Evolutionary conservation across 2,113 vertebrate genomes (phyloP), one percentile per base, ranked within the genome.

Genomic region (Galemys pyrenaicus): DNA sequence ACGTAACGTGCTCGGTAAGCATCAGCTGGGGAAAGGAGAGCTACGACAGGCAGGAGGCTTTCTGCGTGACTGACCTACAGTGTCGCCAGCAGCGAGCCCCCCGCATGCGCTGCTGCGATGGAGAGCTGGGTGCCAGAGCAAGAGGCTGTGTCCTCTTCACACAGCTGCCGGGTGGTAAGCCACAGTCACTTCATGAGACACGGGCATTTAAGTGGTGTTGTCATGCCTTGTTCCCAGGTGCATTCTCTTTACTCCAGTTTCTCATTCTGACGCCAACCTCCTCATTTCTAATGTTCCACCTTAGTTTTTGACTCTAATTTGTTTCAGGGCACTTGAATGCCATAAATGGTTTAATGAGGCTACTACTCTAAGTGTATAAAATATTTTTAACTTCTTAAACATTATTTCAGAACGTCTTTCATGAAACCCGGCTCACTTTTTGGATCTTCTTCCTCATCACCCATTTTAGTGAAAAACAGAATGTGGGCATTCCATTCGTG

Each of bases 291-390:
- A 1, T 39, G 6, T 75, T 32, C 46, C n/a, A 79, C 39, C 94
- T 51, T 32, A 49, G 54, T 94, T 68, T 8, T 83, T 79, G 62
- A 91, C 85, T 92, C 26, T 54, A 2, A 1, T 95, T 94, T 91
- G 51, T 75, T 73, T 24, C n/a, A 64, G 85, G 30, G 51, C 56
- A 81, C 71, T 87, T 80, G n/a, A 62, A 35, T 62, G 62, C 56
- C 41, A 49, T 56, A 58, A 41, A 20, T 71, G 32, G 87, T 39
- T 88, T 86, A 74, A 74, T 82, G 60, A 51, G 91, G 13, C 8
- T 75, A 73, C 32, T 92, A 37, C 46, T 85, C 60, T 74, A 65
- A 82, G 46, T 86, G 28, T 30, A 54, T n/a, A 91, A 92, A 84
- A 30, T 39, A 75, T 71, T 65, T 87, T 87, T 67, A 54, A 44